Conservation (phyloP, 2,888 invertebrate genomes). For the Synergus itoensis region DNA sequence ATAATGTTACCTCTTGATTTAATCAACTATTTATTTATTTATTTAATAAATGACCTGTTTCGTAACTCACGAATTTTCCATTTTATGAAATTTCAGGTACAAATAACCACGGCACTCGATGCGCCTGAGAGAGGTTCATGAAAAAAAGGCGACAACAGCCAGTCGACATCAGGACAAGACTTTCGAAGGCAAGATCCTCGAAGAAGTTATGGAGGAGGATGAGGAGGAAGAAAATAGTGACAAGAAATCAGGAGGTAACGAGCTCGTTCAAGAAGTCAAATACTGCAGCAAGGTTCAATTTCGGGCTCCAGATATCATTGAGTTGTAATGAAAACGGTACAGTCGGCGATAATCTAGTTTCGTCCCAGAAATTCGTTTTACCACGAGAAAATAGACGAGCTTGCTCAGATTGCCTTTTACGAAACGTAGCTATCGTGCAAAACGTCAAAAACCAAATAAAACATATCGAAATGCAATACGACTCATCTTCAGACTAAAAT, state of each 20-base stretch:
- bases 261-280: slow-evolving; percentile 66
- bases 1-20: too few species aligned
- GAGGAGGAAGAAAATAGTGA: slow-evolving; percentile 49
- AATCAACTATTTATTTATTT: too few species aligned
- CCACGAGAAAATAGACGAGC: not conserved
- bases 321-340: slow-evolving; percentile 61
- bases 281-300: slow-evolving; percentile 70
- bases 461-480: not conserved
- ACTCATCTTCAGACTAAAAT: not conserved
- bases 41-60: too few species aligned
- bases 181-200: slow-evolving; percentile 64
- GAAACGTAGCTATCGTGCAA: not conserved
- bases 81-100: slow-evolving; percentile 61
- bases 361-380: not conserved
- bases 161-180: slow-evolving; percentile 57
- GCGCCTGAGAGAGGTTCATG: slow-evolving; percentile 66
- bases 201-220: slow-evolving; percentile 63
- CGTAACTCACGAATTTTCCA: not conserved
- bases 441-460: slow-evolving; percentile 15
- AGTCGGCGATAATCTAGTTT: not conserved
- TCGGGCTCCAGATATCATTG: slow-evolving; percentile 69
- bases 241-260: slow-evolving; percentile 52
- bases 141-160: slow-evolving; percentile 49
- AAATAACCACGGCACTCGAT: slow-evolving; percentile 74
- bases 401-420: not conserved